These are phyloP conservation scores for Drosophila fulvimacula DNA, from an alignment of 2,888 invertebrate species.

Conservation along the genomic window DNA sequence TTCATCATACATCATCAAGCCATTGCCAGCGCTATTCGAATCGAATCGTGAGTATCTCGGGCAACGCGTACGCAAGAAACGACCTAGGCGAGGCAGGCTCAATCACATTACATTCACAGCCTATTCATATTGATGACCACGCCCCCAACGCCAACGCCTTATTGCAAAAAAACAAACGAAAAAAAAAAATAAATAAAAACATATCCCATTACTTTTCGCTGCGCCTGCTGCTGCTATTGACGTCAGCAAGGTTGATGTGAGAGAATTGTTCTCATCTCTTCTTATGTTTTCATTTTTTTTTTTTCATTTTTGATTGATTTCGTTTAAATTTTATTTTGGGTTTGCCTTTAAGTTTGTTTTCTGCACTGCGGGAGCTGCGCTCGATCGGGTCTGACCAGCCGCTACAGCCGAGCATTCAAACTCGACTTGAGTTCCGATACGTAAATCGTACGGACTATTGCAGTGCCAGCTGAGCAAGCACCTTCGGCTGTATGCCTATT, in stretches of 20 bases:
- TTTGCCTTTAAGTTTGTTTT: constrained; percentile 2
- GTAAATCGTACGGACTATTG: background rate
- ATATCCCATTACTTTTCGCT: constrained; percentile 6
- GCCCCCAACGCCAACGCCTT: constrained; percentile 2
- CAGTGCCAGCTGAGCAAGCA: background rate
- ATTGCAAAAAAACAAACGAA: background rate
- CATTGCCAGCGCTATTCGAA: constrained; percentile 45
- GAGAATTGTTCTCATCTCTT: constrained; percentile 8
- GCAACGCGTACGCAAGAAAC: constrained; percentile 6
- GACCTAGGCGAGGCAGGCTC: constrained; percentile 12
- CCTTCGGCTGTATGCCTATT: background rate
- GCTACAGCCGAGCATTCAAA: background rate
- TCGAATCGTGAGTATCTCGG: constrained; percentile 35
- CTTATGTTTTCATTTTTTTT: constrained; percentile 8
- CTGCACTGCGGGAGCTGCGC: background rate
- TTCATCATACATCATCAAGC: constrained; percentile 37
- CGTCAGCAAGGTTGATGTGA: constrained; percentile 19
- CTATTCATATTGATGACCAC: constrained; percentile 32
- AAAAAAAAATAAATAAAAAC: background rate
- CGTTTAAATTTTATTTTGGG: constrained; percentile 14
- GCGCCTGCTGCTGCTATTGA: constrained; percentile 22
- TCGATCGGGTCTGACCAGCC: background rate
- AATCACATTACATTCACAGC: constrained; percentile 29
- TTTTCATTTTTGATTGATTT: constrained; percentile 43
- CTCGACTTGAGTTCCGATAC: background rate